A percentile compares a stretch with the other conserved stretches of the same genome.
Evolutionary conservation across 2,888 invertebrate genomes (phyloP).

Genomic region (Caenorhabditis afra): DNA sequence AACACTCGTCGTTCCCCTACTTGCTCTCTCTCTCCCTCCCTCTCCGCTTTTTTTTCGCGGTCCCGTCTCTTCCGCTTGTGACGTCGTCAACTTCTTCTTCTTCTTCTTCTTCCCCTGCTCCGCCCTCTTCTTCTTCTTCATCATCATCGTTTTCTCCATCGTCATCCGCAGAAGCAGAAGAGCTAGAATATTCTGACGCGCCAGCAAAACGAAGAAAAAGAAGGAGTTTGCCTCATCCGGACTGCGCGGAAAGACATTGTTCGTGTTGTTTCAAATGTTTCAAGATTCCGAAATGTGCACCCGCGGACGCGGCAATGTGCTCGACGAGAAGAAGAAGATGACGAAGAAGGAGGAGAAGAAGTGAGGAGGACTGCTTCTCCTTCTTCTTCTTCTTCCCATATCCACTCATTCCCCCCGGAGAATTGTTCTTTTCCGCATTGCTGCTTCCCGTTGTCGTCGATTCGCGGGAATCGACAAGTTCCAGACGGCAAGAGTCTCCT

Average conservation of each 20-base stretch:
- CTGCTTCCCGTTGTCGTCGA: constrained; percentile 32
- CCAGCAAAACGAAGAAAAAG: too few relatives aligned
- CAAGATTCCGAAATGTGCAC: constrained; percentile 21
- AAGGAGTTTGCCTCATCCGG: background rate
- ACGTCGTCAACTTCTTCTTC: constrained; percentile 53
- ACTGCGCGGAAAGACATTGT: background rate
- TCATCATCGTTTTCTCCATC: constrained; percentile 23
- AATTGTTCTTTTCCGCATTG: constrained; percentile 56
- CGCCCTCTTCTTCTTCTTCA: constrained; percentile 13
- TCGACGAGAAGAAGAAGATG: constrained; percentile 25
- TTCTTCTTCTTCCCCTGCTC: constrained; percentile 13
- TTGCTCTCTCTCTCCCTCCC: constrained; percentile 2
- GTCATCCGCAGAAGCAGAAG: background rate
- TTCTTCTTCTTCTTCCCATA: constrained; percentile 30
- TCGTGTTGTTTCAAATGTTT: constrained; percentile 34
- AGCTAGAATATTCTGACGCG: constrained; percentile 25
- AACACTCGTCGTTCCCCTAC: constrained; percentile 13
- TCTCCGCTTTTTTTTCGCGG: constrained; percentile 48
- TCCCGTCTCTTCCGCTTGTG: constrained; percentile 52
- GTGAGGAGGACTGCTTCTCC: constrained; percentile 29
- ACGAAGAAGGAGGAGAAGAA: constrained; percentile 12
- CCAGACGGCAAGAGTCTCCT: constrained; percentile 34
- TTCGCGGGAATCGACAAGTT: constrained; percentile 36
- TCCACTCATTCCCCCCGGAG: constrained; percentile 56
- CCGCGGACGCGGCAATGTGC: constrained; percentile 24